Evolutionary conservation across 2,113 vertebrate genomes (phyloP).

Genomic region (Alces alces): DNA sequence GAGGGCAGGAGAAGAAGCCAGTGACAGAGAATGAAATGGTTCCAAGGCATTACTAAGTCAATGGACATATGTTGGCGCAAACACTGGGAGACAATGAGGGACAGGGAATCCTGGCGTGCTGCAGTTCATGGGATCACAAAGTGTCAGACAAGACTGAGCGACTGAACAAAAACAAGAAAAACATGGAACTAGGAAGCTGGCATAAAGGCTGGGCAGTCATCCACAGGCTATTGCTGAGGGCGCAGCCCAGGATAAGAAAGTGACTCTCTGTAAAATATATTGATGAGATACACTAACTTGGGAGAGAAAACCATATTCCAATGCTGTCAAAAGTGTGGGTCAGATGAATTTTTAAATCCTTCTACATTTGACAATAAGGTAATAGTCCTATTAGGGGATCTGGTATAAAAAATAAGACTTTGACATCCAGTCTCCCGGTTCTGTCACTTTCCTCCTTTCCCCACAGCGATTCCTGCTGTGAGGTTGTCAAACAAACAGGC

Average conservation of each 20-base stretch:
- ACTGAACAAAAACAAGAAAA: background rate
- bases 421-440: constrained; percentile 33
- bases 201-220: background rate
- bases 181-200: background rate
- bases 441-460: background rate
- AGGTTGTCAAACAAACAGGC: constrained; percentile 47
- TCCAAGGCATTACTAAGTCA: background rate
- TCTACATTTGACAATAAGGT: background rate
- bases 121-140: background rate
- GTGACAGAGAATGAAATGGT: background rate
- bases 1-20: background rate
- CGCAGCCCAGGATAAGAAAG: background rate
- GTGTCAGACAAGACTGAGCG: accelerated
- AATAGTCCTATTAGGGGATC: background rate
- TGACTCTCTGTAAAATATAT: background rate
- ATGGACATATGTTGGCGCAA: background rate
- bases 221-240: background rate
- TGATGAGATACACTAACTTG: background rate
- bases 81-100: background rate
- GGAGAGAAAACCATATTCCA: background rate
- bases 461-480: background rate
- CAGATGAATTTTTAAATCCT: background rate
- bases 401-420: background rate
- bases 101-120: background rate
- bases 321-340: background rate